These are phyloP conservation scores for Drosophila kuntzei DNA, from an alignment of 2,888 invertebrate genomes.

Conservation along the genomic window DNA sequence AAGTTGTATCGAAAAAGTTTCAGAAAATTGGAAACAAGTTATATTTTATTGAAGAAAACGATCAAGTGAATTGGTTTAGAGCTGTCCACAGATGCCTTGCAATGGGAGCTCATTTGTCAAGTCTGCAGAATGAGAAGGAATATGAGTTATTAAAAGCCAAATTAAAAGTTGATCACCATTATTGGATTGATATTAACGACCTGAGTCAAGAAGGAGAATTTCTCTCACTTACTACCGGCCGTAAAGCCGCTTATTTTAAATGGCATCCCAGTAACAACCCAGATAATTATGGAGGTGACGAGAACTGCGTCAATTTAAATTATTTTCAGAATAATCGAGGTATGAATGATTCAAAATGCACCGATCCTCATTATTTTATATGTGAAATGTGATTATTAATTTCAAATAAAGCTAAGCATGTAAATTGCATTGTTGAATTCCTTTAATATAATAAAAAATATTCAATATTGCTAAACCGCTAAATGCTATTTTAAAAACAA, in stretches of 20 bases:
- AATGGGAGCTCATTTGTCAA: not conserved
- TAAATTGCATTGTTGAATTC: too few species aligned
- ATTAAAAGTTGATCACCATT: rapidly evolving
- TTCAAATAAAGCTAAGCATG: too few species aligned
- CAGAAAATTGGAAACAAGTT: conserved; percentile 32
- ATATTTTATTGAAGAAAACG: not conserved
- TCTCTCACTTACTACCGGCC: conserved; percentile 15
- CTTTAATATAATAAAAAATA: too few species aligned
- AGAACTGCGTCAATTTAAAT: not conserved
- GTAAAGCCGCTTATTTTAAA: not conserved
- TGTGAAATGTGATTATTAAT: not conserved
- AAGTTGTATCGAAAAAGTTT: too few species aligned
- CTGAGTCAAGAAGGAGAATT: not conserved
- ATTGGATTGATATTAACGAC: conserved; percentile 34
- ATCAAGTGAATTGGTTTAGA: not conserved
- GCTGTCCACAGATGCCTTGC: not conserved
- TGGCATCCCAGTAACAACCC: not conserved
- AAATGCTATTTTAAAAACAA: too few species aligned
- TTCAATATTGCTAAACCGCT: too few species aligned
- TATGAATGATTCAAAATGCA: not conserved
- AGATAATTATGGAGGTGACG: not conserved
- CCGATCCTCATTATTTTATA: not conserved
- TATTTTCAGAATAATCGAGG: too few species aligned
- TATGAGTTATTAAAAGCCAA: not conserved
- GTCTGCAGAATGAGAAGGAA: not conserved